Base-by-base conservation (phyloP, 2,797 vertebrate genomes). In the Cossypha polioptera region DNA sequence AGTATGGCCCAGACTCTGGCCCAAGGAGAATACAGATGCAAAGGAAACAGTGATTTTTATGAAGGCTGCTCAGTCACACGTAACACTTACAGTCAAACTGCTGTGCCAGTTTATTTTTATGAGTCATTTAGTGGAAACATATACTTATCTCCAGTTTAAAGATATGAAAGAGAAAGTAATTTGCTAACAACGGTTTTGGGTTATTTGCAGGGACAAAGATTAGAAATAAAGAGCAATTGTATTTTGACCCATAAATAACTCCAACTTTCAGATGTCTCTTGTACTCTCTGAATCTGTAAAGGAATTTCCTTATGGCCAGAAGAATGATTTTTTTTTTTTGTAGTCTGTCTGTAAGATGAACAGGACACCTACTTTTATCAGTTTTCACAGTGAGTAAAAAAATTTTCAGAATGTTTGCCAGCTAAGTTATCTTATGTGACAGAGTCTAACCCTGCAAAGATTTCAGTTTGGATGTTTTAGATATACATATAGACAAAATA, bases 381-480 rank as follows among this genome's bases (percentile, higher is more conserved):
- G 71, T 71, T 83, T 76, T 86, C 57, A 88, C 25, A 86, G 43
- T 5, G 67, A 84, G 36, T 29, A 79, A 86, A 90, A 93, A 81
- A 17, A 36, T 12, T 45, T 63, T 71, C 54, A 66, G 50, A 65
- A 85, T 69, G 24, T 59, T 92, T 90, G 61, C 89, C 74, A 76
- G 43, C 55, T 20, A 59, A 90, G 73, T 78, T 92, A 91, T 80
- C 36, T 75, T 63, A 16, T 55, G n/a, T 69, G 55, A 48, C 65
- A 86, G 65, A 89, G n/a, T 33, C 61, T 71, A 86, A 62, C 25
- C 65, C 61, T 50, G 62, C 50, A 24, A 40, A 94, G 82, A 76
- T 76, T 94, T 68, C 75, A 69, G 68, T 82, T 88, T 94, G 74
- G 90, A 79, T 82, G 31, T 36, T 90, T 85, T 50, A 96, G 83